Evolutionary conservation across 2,113 vertebrate species (phyloP).

Genomic region (Dipodomys spectabilis): DNA sequence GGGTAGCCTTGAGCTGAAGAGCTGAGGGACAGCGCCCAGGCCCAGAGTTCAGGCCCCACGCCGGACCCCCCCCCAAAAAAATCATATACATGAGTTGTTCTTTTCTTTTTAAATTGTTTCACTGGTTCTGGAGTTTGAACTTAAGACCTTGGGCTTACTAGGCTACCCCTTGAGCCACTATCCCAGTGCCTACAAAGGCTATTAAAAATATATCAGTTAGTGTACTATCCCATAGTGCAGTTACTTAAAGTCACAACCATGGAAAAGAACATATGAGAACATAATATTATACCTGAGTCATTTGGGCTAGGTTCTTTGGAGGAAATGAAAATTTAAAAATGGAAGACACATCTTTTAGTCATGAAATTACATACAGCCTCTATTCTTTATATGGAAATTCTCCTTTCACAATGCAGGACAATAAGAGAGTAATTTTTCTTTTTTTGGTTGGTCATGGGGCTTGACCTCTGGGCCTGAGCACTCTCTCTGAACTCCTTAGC

Average conservation of each 20-base stretch:
- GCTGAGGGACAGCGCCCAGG: no score
- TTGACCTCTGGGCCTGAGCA: no score
- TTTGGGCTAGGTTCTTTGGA: background rate
- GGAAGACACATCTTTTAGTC: background rate
- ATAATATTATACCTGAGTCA: background rate
- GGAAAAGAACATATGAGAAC: background rate
- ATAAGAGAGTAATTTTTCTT: background rate
- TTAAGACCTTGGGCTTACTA: no score
- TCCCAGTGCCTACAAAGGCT: background rate
- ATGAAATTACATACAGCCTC: background rate
- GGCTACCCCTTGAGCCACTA: no score
- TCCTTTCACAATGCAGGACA: background rate
- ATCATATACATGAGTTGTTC: background rate
- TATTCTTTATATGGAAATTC: background rate
- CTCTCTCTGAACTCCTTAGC: no score
- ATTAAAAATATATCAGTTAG: conserved; percentile 35
- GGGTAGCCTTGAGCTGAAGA: no score
- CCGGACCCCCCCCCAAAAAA: background rate
- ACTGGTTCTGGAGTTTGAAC: no score
- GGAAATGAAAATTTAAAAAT: background rate
- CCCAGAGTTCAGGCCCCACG: no score
- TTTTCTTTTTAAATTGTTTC: no score
- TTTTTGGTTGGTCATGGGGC: no score
- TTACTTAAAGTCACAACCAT: background rate
- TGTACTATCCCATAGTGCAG: background rate